Base-by-base conservation (phyloP, 2,797 vertebrate species). In the Periparus ater region DNA sequence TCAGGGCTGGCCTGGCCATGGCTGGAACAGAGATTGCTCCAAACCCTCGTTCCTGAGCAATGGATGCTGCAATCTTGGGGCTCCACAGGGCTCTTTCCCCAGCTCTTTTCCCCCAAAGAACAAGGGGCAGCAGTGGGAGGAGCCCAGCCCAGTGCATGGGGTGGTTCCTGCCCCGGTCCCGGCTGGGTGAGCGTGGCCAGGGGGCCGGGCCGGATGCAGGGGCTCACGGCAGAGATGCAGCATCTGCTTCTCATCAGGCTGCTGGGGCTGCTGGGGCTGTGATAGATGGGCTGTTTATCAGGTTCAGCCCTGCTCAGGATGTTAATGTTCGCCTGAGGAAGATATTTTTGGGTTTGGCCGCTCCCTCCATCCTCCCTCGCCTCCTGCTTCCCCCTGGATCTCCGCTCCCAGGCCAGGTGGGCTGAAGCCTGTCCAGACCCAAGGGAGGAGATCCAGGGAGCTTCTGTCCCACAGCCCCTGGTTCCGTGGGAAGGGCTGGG, bases 211-310 rank as follows among this genome's bases (percentile, higher is more conserved):
- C 61, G 38, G 88, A 97, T 91, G 96, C 92, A 73, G 96, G 88
- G 60, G 83, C 83, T 97, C 80, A 75, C 15, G 54, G 91, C 74
- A 10, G 85, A 91, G 88, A 88, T 53, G 93, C 42, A 32, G 96
- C 98, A 97, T 98, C 98, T 98, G 98, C 84, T 65, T 96, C 92
- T 97, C 30, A 96, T 98, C 97, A 96, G 90, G 55, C 40, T 91
- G 96, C 84, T 38, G 89, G 89, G 85, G 83, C 90, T 88, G 85
- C 80, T 80, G 60, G 93, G 93, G 95, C 62, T 60, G 87, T 97
- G 98, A 98, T 96, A 89, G 97, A 98, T 97, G 89, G 79, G 89
- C 86, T 95, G 95, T 96, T 97, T 97, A 94, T 94, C 93, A 68
- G 17, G 32, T 78, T 38, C 70, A 15, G 95, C 97, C 96, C 88